phyloP scores from a whole-genome alignment of 2,113 vertebrate genomes.

The Pogonocichla stellata region DNA sequence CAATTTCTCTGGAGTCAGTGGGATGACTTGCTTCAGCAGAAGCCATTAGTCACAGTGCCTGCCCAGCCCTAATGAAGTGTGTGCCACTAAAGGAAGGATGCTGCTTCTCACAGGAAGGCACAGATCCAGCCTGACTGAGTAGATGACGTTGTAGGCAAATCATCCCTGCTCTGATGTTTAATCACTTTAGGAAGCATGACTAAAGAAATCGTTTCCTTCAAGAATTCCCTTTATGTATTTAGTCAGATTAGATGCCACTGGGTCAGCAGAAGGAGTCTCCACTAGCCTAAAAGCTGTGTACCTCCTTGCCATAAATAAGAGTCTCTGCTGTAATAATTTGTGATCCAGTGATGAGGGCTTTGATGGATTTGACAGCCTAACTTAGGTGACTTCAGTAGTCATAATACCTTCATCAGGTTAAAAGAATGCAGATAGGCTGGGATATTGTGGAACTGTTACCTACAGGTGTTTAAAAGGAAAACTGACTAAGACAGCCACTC shows the following conservation, averaged over 20 bases:
- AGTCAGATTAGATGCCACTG: not conserved
- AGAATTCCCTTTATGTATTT: not conserved
- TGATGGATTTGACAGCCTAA: not conserved
- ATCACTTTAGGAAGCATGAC: not conserved
- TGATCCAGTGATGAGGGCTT: not conserved
- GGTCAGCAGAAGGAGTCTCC: not conserved
- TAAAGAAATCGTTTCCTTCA: not conserved
- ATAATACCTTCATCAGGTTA: not conserved
- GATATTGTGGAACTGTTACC: not conserved
- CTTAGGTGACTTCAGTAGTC: not conserved
- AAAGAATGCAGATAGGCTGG: not conserved
- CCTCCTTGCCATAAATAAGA: not conserved
- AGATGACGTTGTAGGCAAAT: not conserved
- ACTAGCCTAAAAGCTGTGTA: not conserved
- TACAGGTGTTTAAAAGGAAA: not conserved
- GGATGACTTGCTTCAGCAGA: slow-evolving; percentile 7
- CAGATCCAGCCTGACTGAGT: not conserved
- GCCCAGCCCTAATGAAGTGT: not conserved
- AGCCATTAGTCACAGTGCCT: not conserved
- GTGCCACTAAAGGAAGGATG: not conserved
- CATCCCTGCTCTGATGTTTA: not conserved
- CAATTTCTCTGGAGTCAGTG: slow-evolving; percentile 2
- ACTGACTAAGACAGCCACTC: not conserved
- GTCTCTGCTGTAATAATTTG: not conserved
- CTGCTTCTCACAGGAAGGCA: not conserved